A percentile compares a stretch with the other conserved stretches of the same genome.
Conservation (phyloP, 2,797 vertebrate species). For the Lophius americanus region DNA sequence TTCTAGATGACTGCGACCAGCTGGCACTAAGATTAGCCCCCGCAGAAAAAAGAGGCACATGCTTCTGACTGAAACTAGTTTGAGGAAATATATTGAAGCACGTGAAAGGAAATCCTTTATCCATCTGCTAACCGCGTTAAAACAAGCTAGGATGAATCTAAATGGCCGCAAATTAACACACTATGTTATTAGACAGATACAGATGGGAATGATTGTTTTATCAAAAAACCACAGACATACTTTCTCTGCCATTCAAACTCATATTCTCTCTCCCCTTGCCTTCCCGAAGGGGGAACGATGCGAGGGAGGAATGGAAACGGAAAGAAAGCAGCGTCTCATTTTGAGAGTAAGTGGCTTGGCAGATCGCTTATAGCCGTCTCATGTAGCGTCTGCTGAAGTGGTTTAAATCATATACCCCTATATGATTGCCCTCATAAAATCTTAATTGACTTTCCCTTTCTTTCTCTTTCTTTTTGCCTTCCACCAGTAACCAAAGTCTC, state of each 20-base stretch:
- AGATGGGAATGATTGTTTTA: slow-evolving; percentile 71
- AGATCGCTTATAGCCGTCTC: slow-evolving; percentile 66
- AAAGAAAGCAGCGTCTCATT: slow-evolving; percentile 85
- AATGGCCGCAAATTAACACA: slow-evolving; percentile 71
- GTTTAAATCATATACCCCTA: slow-evolving; percentile 70
- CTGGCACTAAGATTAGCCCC: slow-evolving; percentile 75
- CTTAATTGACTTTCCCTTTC: slow-evolving; percentile 68
- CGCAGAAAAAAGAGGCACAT: slow-evolving; percentile 50
- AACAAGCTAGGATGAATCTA: slow-evolving; percentile 56
- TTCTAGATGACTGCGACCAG: slow-evolving; percentile 77
- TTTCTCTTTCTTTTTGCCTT: slow-evolving; percentile 56
- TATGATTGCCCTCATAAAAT: slow-evolving; percentile 71
- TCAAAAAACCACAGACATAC: slow-evolving; percentile 59
- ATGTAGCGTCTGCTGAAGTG: slow-evolving; percentile 77
- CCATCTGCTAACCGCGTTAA: slow-evolving; percentile 79
- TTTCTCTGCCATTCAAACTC: slow-evolving; percentile 63
- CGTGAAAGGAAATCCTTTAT: slow-evolving; percentile 77
- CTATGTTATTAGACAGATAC: slow-evolving; percentile 69
- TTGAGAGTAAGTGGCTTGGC: slow-evolving; percentile 85
- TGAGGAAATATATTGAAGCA: slow-evolving; percentile 77
- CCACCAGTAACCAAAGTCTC: slow-evolving; percentile 81
- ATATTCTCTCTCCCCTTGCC: slow-evolving; percentile 51
- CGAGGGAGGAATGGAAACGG: slow-evolving; percentile 76
- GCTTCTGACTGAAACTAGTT: slow-evolving; percentile 75
- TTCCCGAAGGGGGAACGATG: slow-evolving; percentile 66